Evolutionary conservation across 2,113 vertebrate species (phyloP), one percentile per base, ranked within the genome.

Genomic region (Haplotaxodon microlepis): DNA sequence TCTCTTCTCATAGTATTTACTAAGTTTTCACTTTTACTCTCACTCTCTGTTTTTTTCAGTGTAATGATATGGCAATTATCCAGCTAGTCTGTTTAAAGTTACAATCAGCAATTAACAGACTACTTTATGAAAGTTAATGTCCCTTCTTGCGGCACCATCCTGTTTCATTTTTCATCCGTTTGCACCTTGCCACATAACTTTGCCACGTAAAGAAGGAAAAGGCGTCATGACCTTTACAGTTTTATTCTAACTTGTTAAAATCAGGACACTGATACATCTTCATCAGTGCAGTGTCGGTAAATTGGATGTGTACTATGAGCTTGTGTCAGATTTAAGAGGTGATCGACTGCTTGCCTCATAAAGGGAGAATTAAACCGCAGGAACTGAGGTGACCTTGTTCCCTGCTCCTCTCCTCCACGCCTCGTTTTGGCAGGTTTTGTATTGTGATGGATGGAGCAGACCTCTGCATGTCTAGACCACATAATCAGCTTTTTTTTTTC

Each of bases 401-500:
- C 50, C 71, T 2, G 19, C 42, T 34, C 12, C 56, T 50, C 54
- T n/a, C 38, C 53, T 78, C 56, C 27, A 45, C 8, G 29, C 61
- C 85, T 82, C 17, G 31, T 63, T 86, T 90, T 47, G 83, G 54
- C 88, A 84, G 84, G 31, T 56, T 84, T 36, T 82, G 27, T 86
- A 87, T 83, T 88, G 86, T 91, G 93, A 93, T 86, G 82, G 90
- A 94, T 90, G 92, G 80, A 54, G 82, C 80, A 19, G 84, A 86
- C 87, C 87, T 85, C 86, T 13, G 21, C 71, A 36, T 50, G 91
- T 88, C 92, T 84, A 88, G 90, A 89, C 91, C 29, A 29, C 38
- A 88, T 91, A 92, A 94, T 93, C 88, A 81, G 81, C 81, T 89
- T 81, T 86, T 54, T 24, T 54, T 19, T 19, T 14, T 3, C 8